These are phyloP conservation scores for Sceloporus tristichus DNA, from an alignment of 2,113 vertebrate species.

Conservation along the genomic window DNA sequence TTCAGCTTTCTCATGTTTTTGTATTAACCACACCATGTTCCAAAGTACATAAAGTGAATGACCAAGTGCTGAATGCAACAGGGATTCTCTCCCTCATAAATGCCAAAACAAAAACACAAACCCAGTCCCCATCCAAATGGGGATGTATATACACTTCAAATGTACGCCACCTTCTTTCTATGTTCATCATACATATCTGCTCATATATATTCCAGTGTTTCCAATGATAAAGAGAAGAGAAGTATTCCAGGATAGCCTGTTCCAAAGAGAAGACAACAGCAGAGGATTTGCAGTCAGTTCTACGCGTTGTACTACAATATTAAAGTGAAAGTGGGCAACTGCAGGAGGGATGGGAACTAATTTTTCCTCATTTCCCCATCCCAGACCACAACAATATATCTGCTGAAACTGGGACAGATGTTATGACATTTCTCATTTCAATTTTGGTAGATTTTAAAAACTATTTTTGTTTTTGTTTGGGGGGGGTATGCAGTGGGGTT, in stretches of 20 bases:
- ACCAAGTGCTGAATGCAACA: background rate
- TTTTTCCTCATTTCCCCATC: too few relatives aligned
- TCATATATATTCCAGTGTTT: too few relatives aligned
- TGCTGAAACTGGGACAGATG: too few relatives aligned
- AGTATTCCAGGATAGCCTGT: background rate
- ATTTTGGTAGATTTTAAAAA: too few relatives aligned
- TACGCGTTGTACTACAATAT: too few relatives aligned
- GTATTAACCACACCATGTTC: background rate
- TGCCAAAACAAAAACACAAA: background rate
- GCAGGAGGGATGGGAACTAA: too few relatives aligned
- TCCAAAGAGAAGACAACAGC: background rate
- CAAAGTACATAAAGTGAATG: background rate
- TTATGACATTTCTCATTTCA: too few relatives aligned
- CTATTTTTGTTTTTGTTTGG: too few relatives aligned
- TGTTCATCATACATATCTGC: background rate
- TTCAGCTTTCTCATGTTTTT: background rate
- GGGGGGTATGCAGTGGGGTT: too few relatives aligned
- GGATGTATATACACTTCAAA: background rate
- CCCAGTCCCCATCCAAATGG: too few relatives aligned
- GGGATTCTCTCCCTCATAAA: background rate
- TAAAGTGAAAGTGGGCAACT: too few relatives aligned
- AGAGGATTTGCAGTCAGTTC: background rate
- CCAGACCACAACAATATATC: too few relatives aligned
- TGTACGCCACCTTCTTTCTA: background rate
- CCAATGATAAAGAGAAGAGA: background rate